Base-by-base conservation (phyloP, 35 echinoderm and acorn worm genomes). In the Ptychodera flava region DNA sequence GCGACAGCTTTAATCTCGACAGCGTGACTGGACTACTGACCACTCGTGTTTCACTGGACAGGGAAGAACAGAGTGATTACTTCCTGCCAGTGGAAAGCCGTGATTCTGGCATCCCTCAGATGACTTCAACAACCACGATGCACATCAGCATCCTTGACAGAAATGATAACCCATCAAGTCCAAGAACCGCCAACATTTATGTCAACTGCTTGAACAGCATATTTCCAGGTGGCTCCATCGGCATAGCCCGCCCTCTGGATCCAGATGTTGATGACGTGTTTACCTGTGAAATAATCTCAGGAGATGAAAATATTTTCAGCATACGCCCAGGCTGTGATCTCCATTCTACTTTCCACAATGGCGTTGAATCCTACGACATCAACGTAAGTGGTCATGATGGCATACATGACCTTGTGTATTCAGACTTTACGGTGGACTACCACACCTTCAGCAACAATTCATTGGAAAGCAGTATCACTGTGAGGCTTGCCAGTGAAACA, bases 101-200 rank as follows among this genome's bases (percentile, higher is more conserved):
- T 36, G 96, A 99, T 88, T 93, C 93, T 85, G 96, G 87, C 1
- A 52, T 79, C 33, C 96, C 96, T 28, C 78, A 86, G 0, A 85
- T 93, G 88, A 90, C 86, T n/a, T 93, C 96, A 53, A 80, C 80
- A 0, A 94, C 96, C 38, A 91, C 93, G 15, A 89, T 99, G 30
- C 90, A 88, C 37, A 83, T 99, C 82, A 84, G 87, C 1, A 84
- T 98, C 15, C 33, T 80, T 33, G 96, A 99, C 78, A 81, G 90
- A 36, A 99, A 99, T 36, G 96, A 99, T 77, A 93, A 99, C n/a
- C 88, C 90, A 1, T 99, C 96, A 0, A 88, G 90, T 29, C 64
- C 81, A 35, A 82, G 96, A 38, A 87, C 94, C 82, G 96, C 92
- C 75, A 80, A 88, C 15, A 99, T 99, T 84, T 92, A 99, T 80